Percentiles rank a stretch among this genome's conserved stretches.
These are phyloP conservation scores for Eurystomus glaucurus DNA, from an alignment of 2,797 vertebrate species.

Conservation along the genomic window DNA sequence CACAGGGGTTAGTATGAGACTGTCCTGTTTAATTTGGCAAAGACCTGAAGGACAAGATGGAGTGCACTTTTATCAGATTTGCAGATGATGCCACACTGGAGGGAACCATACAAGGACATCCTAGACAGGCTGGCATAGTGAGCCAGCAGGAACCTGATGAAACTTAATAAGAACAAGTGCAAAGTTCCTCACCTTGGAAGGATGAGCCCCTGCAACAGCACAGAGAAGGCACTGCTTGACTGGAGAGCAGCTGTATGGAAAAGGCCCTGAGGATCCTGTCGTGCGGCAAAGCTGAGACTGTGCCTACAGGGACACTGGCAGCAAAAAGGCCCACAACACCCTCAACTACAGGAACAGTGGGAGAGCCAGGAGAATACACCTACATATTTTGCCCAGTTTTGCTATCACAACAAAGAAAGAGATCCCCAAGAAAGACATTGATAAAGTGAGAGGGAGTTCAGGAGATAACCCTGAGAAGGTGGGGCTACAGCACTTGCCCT, in stretches of 20 bases:
- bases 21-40: no score
- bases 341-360: neutral
- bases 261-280: neutral
- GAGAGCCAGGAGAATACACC: neutral
- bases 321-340: neutral
- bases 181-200: neutral
- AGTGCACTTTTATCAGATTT: no score
- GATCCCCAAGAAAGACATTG: neutral
- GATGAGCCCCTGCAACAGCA: neutral
- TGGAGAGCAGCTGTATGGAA: neutral
- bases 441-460: neutral
- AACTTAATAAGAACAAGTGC: neutral
- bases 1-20: no score
- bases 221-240: neutral
- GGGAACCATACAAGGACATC: neutral
- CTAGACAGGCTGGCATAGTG: neutral
- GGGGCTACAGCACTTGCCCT: accelerated
- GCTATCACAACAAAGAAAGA: neutral
- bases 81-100: no score
- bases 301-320: neutral
- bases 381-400: neutral
- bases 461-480: neutral
- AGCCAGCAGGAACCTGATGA: no score
- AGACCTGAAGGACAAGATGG: no score
- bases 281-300: neutral